Conservation (phyloP, 1,140 invertebrate species). For the Babylonia areolata region DNA sequence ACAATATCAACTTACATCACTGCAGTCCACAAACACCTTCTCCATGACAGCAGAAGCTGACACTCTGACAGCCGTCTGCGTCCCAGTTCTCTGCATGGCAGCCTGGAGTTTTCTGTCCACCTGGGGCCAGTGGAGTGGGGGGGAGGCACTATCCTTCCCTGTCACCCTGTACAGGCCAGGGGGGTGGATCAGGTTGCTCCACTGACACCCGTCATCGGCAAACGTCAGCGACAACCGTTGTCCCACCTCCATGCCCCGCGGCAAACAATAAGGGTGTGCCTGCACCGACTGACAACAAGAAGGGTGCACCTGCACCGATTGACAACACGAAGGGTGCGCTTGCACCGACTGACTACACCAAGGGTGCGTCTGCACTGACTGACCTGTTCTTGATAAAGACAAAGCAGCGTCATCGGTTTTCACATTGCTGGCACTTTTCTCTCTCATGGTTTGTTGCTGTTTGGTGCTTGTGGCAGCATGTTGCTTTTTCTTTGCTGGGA, state of each 20-base stretch:
- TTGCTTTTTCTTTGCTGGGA: background rate
- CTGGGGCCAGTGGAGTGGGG: background rate
- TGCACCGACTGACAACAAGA: background rate
- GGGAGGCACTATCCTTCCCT: background rate
- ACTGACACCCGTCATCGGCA: background rate
- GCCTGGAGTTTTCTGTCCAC: background rate
- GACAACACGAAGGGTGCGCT: background rate
- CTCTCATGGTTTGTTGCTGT: background rate
- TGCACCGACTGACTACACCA: background rate
- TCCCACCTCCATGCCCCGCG: background rate
- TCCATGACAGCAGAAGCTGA: background rate
- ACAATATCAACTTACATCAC: no score
- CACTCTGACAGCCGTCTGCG: background rate
- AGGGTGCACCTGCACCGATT: no score
- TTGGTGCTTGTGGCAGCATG: no score
- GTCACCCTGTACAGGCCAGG: conserved; percentile 5
- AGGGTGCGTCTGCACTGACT: no score
- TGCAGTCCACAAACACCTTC: background rate
- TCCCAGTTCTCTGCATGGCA: conserved; percentile 12
- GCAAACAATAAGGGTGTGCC: background rate
- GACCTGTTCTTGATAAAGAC: no score
- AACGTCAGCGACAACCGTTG: background rate
- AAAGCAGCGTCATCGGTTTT: background rate
- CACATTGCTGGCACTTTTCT: background rate
- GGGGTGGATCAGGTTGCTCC: conserved; percentile 16